These are phyloP conservation scores for Galleria mellonella DNA, from an alignment of 1,140 invertebrate genomes.

Conservation along the genomic window DNA sequence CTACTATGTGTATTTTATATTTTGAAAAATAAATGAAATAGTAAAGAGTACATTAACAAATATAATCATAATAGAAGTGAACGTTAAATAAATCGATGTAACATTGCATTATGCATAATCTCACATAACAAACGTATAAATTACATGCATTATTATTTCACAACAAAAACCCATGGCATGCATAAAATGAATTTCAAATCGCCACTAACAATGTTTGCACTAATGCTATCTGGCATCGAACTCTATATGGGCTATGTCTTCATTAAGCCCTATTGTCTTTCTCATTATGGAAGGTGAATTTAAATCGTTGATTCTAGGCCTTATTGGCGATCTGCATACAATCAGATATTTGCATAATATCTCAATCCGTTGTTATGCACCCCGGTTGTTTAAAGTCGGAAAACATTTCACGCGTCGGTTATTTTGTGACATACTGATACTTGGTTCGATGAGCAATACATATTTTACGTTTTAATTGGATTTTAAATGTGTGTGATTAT, in stretches of 20 bases:
- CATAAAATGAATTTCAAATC: no score
- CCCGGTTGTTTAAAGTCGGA: slow-evolving; percentile 46
- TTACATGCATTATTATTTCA: no score
- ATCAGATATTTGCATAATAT: slow-evolving; percentile 70
- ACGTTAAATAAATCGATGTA: neutral
- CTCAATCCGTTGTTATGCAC: slow-evolving; percentile 58
- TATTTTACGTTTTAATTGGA: no score
- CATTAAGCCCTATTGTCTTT: slow-evolving; percentile 66
- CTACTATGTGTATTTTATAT: no score
- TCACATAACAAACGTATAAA: neutral
- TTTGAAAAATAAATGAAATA: no score
- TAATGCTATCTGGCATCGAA: slow-evolving; percentile 25
- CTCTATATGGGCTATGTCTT: slow-evolving; percentile 44
- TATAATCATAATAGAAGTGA: no score
- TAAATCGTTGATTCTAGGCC: slow-evolving; percentile 31
- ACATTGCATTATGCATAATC: neutral
- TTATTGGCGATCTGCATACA: slow-evolving; percentile 68
- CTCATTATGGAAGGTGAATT: slow-evolving; percentile 63
- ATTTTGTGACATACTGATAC: slow-evolving; percentile 13
- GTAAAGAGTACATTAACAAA: no score
- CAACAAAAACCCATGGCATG: no score
- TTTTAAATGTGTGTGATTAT: no score
- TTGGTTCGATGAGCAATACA: neutral
- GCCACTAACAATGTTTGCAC: neutral
- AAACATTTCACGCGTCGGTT: slow-evolving; percentile 49